Base-by-base conservation (phyloP, 1,140 invertebrate species). In the Aphaenogaster floridana region DNA sequence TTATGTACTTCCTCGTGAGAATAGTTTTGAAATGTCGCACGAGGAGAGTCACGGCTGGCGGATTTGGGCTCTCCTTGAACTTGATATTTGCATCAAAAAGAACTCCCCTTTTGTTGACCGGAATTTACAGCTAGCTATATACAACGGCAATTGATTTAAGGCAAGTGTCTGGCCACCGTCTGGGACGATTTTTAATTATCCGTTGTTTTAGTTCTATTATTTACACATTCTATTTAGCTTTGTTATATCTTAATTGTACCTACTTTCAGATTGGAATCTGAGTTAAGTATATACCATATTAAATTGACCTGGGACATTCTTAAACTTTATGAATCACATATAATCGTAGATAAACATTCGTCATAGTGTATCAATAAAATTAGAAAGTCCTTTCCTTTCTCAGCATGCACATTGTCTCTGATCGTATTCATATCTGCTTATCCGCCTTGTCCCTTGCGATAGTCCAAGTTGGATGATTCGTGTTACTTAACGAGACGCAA, bases 1-100 rank as follows among this genome's bases (percentile, higher is more conserved):
- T 74, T 84, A 74, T 36, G 68, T 84, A 74, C 80, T 84, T 87
- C 80, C 68, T 84, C 57, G 79, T 72, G 68, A 86, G 86, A 88
- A 87, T 69, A 59, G 61, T 48, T 80, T 76, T 11, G 54, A 36
- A 87, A 86, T 69, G 54, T 76, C 80, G 69, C 69, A 84, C 80
- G 42, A 84, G 69, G 68, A 83, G 68, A 83, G 69, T 74, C 80
- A 83, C 80, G 42, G n/a, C 28, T 57, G 69, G 42, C 54, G 54
- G 66, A 81, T 81, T 84, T 61, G 50, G 45, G 69, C 54, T 74
- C 52, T 54, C 42, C 42, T 59, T 61, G 80, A 76, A 76, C 69
- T 84, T 84, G 42, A 76, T n/a, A 76, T 84, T 76, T 84, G 80
- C 69, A 84, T 84, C 0, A 84, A 61, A 71, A 74, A 61, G 21